Conservation (phyloP, 2,797 vertebrate species). For the Anabas testudineus region DNA sequence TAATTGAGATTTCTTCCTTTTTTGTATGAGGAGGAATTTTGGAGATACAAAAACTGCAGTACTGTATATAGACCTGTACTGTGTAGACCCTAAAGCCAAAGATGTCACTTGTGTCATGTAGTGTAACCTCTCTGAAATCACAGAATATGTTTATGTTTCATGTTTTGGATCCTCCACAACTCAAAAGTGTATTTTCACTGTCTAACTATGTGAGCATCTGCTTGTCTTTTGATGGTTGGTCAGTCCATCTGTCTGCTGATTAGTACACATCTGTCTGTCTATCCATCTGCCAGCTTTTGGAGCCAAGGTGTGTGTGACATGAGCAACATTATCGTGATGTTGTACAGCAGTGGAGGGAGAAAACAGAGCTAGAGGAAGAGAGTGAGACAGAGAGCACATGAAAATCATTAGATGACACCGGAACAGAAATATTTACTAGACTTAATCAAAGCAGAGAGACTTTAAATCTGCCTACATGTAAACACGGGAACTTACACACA, state of each 20-base stretch:
- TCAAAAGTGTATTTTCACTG: conserved; percentile 44
- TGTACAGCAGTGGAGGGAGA: conserved; percentile 8
- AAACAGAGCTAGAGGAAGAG: conserved; percentile 16
- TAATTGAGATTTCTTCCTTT: conserved; percentile 2
- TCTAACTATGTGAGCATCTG: conserved; percentile 65
- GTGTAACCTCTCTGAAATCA: conserved; percentile 12
- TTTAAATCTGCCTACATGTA: background rate
- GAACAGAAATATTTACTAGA: conserved; percentile 3
- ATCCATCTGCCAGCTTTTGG: conserved; percentile 64
- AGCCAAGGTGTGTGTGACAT: conserved; percentile 47
- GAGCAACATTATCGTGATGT: conserved; percentile 22
- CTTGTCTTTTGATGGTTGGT: conserved; percentile 64
- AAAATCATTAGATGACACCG: background rate
- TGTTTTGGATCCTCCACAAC: conserved; percentile 35
- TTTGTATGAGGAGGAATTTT: background rate
- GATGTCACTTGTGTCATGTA: conserved; percentile 19
- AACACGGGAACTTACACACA: background rate
- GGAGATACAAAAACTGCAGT: background rate
- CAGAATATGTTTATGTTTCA: conserved; percentile 35
- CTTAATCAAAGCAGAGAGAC: conserved; percentile 12
- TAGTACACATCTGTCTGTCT: conserved; percentile 70
- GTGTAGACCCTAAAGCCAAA: background rate
- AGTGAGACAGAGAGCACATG: background rate
- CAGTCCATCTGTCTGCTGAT: conserved; percentile 76
- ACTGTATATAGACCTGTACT: background rate